Percentiles rank a stretch among this genome's conserved stretches.
phyloP scores from a whole-genome alignment of 1,140 invertebrate species.

The Sycobia sp. region DNA sequence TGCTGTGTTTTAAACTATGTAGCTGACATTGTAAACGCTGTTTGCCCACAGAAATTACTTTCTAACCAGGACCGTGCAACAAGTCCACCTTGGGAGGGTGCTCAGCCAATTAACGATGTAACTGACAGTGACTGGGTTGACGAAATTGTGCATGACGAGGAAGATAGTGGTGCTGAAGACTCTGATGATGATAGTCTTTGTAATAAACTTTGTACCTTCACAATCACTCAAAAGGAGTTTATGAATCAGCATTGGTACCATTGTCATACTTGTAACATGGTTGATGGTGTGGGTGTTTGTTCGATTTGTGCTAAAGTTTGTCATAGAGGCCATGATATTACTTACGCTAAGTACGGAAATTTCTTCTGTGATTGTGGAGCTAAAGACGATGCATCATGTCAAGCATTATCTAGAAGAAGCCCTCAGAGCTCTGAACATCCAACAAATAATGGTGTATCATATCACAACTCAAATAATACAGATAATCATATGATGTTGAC shows the following conservation, averaged over 20 bases:
- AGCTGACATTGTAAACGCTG: slow-evolving; percentile 70
- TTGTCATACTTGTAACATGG: slow-evolving; percentile 97
- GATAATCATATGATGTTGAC: slow-evolving; percentile 60
- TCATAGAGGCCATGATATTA: slow-evolving; percentile 94
- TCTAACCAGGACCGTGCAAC: slow-evolving; percentile 65
- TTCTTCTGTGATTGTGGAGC: slow-evolving; percentile 99
- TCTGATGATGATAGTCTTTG: slow-evolving; percentile 94
- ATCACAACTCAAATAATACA: slow-evolving; percentile 39
- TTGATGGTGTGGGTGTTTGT: slow-evolving; percentile 96
- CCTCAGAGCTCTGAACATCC: slow-evolving; percentile 64
- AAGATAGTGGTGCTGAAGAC: slow-evolving; percentile 90
- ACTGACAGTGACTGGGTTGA: slow-evolving; percentile 84
- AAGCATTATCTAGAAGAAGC: slow-evolving; percentile 77
- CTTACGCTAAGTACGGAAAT: slow-evolving; percentile 97
- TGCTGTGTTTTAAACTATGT: slow-evolving; percentile 81
- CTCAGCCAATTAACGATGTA: slow-evolving; percentile 71
- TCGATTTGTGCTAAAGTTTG: slow-evolving; percentile 96
- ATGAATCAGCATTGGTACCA: slow-evolving; percentile 99
- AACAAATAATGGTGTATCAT: slow-evolving; percentile 42
- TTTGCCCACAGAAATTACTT: slow-evolving; percentile 59
- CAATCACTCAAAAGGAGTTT: slow-evolving; percentile 95
- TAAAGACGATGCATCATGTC: slow-evolving; percentile 83
- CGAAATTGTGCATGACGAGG: slow-evolving; percentile 83
- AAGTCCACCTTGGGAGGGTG: slow-evolving; percentile 80
- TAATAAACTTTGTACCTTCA: slow-evolving; percentile 96